These are phyloP conservation scores for Alentia gelatinosa DNA, from an alignment of 2,888 invertebrate species.

Conservation along the genomic window DNA sequence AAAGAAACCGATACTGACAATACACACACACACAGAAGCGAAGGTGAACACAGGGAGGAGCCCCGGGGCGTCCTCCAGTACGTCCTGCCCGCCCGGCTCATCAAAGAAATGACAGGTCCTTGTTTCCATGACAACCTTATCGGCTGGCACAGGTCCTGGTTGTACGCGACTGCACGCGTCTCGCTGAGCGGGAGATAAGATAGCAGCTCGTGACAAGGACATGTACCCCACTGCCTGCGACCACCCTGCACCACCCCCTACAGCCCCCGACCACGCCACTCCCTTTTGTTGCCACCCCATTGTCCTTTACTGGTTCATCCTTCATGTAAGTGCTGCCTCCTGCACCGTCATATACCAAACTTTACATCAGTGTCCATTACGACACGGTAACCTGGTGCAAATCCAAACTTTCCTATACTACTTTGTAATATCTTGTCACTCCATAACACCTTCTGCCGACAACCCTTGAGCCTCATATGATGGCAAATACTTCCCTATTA, in stretches of 20 bases:
- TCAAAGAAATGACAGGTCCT: not conserved
- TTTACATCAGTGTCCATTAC: too few species aligned
- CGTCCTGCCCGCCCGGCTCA: not conserved
- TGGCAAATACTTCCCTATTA: too few species aligned
- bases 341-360: too few species aligned
- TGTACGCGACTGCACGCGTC: not conserved
- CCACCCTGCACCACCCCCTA: not conserved
- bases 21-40: too few species aligned
- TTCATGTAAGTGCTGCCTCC: too few species aligned
- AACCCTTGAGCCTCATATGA: too few species aligned
- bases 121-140: constrained; percentile 22
- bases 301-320: not conserved
- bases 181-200: not conserved
- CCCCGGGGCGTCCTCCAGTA: not conserved
- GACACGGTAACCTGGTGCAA: too few species aligned
- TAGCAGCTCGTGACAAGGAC: not conserved
- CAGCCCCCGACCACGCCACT: not conserved
- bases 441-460: too few species aligned
- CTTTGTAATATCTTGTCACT: too few species aligned
- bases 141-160: not conserved
- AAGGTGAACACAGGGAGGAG: not conserved
- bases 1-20: too few species aligned
- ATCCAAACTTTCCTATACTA: too few species aligned
- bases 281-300: not conserved
- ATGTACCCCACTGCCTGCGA: not conserved